phyloP scores from a whole-genome alignment of 1,140 invertebrate species.

The Lasaia peninsularis region DNA sequence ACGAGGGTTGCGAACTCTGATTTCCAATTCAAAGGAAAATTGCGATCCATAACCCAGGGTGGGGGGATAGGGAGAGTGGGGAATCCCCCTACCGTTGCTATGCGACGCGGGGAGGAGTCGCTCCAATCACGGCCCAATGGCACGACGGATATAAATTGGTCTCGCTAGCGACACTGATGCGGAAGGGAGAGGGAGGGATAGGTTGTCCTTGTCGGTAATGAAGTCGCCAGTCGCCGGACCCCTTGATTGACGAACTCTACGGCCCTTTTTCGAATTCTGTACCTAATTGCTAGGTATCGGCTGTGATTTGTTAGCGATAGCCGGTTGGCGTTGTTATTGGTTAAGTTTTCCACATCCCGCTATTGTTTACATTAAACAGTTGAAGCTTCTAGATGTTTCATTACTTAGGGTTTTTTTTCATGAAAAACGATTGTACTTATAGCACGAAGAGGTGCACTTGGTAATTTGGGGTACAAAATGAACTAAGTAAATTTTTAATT shows the following conservation, averaged over 20 bases:
- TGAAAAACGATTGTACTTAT: too few relatives aligned
- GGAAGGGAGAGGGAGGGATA: slow-evolving; percentile 38
- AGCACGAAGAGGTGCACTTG: too few relatives aligned
- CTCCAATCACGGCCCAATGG: slow-evolving; percentile 77
- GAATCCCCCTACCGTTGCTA: slow-evolving; percentile 75
- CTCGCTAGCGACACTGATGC: slow-evolving; percentile 59
- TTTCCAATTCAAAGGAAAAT: slow-evolving; percentile 79
- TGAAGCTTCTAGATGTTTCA: not conserved
- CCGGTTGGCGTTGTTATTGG: slow-evolving; percentile 27
- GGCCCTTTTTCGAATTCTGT: slow-evolving; percentile 59
- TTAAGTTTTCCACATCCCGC: slow-evolving; percentile 1
- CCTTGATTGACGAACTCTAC: slow-evolving; percentile 61
- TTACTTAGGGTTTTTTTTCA: not conserved
- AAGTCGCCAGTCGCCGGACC: slow-evolving; percentile 53
- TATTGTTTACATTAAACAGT: not conserved
- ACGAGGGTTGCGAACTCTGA: slow-evolving; percentile 67
- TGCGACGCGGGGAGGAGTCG: slow-evolving; percentile 78
- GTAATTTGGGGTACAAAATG: too few relatives aligned
- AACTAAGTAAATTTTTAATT: too few relatives aligned
- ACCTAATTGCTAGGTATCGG: slow-evolving; percentile 59
- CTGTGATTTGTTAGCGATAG: slow-evolving; percentile 66
- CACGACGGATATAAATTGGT: slow-evolving; percentile 80
- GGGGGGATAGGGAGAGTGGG: slow-evolving; percentile 65
- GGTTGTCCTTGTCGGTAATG: slow-evolving; percentile 65
- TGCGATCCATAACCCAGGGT: slow-evolving; percentile 73